A percentile compares a stretch with the other conserved stretches of the same genome.
Evolutionary conservation across 2,113 vertebrate genomes (phyloP).

Genomic region (Panthera uncia): DNA sequence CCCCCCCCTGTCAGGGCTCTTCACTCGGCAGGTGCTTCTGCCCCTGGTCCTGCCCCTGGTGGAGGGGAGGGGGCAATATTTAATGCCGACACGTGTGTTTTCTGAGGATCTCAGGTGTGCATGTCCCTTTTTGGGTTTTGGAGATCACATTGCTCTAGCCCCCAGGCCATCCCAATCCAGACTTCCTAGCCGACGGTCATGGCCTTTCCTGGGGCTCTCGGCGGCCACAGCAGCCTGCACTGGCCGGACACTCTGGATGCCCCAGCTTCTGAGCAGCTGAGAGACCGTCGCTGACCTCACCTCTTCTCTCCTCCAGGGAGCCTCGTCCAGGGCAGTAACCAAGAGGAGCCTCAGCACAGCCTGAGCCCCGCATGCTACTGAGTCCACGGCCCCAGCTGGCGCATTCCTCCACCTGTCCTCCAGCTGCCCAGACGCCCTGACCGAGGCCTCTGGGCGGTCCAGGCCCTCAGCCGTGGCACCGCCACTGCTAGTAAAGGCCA

Average conservation of each 20-base stretch:
- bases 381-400: accelerated
- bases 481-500: not conserved
- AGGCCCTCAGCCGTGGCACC: not conserved
- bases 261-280: not conserved
- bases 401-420: accelerated
- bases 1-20: not conserved
- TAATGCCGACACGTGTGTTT: not conserved
- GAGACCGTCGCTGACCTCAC: not conserved
- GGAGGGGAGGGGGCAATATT: not conserved
- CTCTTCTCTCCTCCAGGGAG: not conserved
- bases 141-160: not conserved
- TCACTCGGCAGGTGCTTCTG: not conserved
- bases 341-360: not conserved
- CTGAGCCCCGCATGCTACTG: accelerated
- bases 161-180: not conserved
- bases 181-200: not conserved
- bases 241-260: not conserved
- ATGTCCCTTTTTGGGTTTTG: not conserved
- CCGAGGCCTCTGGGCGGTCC: not conserved
- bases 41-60: not conserved
- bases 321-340: not conserved
- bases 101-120: not conserved
- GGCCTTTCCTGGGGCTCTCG: not conserved
- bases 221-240: not conserved
- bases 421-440: not conserved